Evolutionary conservation across 1,140 invertebrate species (phyloP).

Genomic region (Metaphire vulgaris): DNA sequence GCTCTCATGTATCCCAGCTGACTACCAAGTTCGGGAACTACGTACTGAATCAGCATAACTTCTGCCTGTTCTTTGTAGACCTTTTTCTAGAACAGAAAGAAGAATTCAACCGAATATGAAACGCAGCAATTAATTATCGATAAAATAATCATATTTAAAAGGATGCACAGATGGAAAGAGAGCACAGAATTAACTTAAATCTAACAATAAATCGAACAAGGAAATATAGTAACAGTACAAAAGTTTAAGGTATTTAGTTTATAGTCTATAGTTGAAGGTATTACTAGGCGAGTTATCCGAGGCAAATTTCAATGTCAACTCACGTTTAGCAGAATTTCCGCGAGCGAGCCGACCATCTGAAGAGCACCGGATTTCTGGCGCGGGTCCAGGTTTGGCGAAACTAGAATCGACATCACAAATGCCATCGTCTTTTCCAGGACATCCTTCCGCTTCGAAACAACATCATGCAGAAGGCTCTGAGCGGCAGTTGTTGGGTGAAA

Average conservation of each 20-base stretch:
- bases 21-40: conserved; percentile 86
- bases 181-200: too few relatives aligned
- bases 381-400: conserved; percentile 42
- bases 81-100: too few relatives aligned
- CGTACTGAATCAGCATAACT: conserved; percentile 80
- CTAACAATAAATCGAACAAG: too few relatives aligned
- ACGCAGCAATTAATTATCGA: too few relatives aligned
- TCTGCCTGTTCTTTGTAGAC: conserved; percentile 91
- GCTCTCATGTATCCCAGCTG: conserved; percentile 82
- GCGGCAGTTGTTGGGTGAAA: conserved; percentile 90
- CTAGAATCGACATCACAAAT: conserved; percentile 65
- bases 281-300: too few relatives aligned
- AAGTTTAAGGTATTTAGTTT: too few relatives aligned
- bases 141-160: too few relatives aligned
- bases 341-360: conserved; percentile 92
- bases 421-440: conserved; percentile 87
- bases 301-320: too few relatives aligned
- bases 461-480: conserved; percentile 77
- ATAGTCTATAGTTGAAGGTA: too few relatives aligned
- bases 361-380: conserved; percentile 89
- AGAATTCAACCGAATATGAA: too few relatives aligned
- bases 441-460: conserved; percentile 89
- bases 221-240: too few relatives aligned
- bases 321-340: conserved; percentile 59
- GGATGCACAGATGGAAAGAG: too few relatives aligned